Conservation (phyloP, 1,140 invertebrate species). For the Cydia amplana region DNA sequence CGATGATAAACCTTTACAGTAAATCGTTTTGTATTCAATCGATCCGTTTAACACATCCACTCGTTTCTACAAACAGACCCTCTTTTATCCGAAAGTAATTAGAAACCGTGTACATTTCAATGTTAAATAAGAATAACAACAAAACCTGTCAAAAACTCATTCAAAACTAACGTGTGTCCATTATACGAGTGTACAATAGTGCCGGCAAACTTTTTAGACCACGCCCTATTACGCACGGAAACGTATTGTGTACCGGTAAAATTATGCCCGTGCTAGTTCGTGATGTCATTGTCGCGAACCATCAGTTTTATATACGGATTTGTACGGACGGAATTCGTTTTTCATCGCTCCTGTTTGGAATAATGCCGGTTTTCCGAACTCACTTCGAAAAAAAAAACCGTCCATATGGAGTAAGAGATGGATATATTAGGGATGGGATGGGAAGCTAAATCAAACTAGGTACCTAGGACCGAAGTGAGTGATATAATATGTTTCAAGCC, state of each 20-base stretch:
- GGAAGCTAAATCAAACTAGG: too few species aligned
- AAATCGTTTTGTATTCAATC: too few species aligned
- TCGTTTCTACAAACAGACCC: too few species aligned
- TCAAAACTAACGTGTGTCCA: conserved; percentile 19
- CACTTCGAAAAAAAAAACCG: too few species aligned
- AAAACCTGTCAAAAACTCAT: conserved; percentile 27
- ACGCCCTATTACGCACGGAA: not conserved
- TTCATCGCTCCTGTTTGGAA: not conserved
- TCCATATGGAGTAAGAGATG: too few species aligned
- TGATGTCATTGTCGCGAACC: conserved; percentile 15
- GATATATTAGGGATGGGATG: too few species aligned
- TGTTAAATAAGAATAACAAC: conserved; percentile 4
- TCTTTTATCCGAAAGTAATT: too few species aligned
- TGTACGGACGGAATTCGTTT: not conserved
- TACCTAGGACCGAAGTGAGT: too few species aligned
- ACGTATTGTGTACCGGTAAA: conserved; percentile 11
- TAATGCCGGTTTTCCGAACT: not conserved
- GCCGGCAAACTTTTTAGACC: conserved; percentile 29
- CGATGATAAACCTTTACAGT: too few species aligned
- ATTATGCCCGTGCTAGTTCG: conserved; percentile 19
- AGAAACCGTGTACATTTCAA: too few species aligned
- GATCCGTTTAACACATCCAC: too few species aligned
- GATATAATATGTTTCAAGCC: too few species aligned
- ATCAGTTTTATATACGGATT: not conserved
- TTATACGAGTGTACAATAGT: conserved; percentile 15